phyloP scores from a whole-genome alignment of 35 echinoderm and acorn worm genomes.

The Ophiothrix spiculata region DNA sequence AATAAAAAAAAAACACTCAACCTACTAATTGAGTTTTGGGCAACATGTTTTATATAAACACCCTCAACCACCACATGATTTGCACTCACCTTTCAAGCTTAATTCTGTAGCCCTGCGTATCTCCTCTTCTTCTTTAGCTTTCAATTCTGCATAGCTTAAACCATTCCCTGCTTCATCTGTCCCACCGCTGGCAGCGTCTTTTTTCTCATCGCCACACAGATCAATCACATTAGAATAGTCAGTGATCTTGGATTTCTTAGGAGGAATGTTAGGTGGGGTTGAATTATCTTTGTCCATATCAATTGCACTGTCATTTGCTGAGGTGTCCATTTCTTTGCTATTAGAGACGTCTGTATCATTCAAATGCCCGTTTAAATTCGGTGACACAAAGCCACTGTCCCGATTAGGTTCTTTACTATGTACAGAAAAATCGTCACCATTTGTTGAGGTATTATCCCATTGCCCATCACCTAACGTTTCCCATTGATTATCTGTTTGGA shows the following conservation, averaged over 20 bases:
- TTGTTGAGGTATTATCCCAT: background rate
- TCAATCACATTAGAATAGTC: constrained; percentile 3
- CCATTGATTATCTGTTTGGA: background rate
- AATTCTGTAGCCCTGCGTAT: constrained; percentile 66
- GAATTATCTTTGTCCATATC: background rate
- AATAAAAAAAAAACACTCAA: too few relatives aligned
- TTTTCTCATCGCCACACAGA: background rate
- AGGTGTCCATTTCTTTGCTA: background rate
- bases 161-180: background rate
- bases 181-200: background rate
- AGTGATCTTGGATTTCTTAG: background rate
- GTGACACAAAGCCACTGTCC: background rate
- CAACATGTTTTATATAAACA: too few relatives aligned
- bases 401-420: background rate
- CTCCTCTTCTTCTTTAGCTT: constrained; percentile 77
- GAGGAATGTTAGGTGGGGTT: background rate
- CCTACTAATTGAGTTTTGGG: too few relatives aligned
- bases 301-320: background rate
- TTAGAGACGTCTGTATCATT: background rate
- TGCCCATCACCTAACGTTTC: background rate
- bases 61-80: too few relatives aligned
- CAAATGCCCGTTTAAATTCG: background rate
- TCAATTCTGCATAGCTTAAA: constrained; percentile 63
- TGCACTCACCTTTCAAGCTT: constrained; percentile 79
- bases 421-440: background rate